Evolutionary conservation across 1,140 invertebrate species (phyloP), one percentile per base, ranked within the genome.

Genomic region (Brachionus koreanus): DNA sequence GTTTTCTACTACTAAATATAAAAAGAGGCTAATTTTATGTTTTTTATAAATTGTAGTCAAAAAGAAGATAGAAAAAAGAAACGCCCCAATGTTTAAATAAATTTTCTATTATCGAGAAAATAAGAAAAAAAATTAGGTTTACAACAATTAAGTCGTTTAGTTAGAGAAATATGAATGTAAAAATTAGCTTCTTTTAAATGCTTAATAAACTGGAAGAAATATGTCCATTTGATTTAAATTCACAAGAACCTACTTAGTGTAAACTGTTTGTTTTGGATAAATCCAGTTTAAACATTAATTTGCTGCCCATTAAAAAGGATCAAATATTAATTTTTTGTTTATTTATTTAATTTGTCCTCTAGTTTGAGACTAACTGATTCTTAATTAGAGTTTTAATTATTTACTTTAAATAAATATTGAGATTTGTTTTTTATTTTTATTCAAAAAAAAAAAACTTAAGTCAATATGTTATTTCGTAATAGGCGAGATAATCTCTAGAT

Each of bases 101-200:
- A 69, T 69, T 69, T 69, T 65, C 23, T 63, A 19, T 69, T 69
- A 69, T 39, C 65, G n/a, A 69, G 65, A 69, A 69, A 69, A 69
- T 69, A 39, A 69, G 37, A 69, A 69, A 69, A 6, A n/a, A 69
- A 39, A 69, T 69, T 69, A 39, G 65, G 65, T 69, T 69, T 39
- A 39, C 33, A n/a, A 69, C 37, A 42, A 43, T 69, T 23, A 39
- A 69, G 37, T 39, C 37, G 33, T 65, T 65, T 29, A 37, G 13
- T 37, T 65, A 33, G 1, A 65, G 33, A 65, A 65, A 65, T 37
- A 16, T 57, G 19, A 57, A 52, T 19, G 19, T 9, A 57, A 57
- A 57, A 19, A 57, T 57, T 57, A 57, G 19, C 9, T 57, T 57
- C 16, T 57, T 57, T 57, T 25, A 57, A 29, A 57, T 57, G 16